A percentile compares a stretch with the other conserved stretches of the same genome.
Conservation (phyloP, 2,113 vertebrate genomes). For the Oenanthe melanoleuca region DNA sequence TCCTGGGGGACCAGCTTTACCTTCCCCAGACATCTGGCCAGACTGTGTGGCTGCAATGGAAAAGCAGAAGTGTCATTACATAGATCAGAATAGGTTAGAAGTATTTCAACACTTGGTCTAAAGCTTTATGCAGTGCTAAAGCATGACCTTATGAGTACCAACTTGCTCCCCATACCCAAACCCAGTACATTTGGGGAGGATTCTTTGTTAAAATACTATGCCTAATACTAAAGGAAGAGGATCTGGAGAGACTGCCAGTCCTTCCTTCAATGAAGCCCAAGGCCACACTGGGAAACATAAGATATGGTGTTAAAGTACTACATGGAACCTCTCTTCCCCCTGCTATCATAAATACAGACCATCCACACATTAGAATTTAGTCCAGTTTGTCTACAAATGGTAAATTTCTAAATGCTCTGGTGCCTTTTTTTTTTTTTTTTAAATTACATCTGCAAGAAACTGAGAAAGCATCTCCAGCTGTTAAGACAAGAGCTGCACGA, state of each 20-base stretch:
- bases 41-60: constrained; percentile 87
- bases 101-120: not conserved
- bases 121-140: not conserved
- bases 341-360: not conserved
- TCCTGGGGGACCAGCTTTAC: constrained; percentile 95
- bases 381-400: not conserved
- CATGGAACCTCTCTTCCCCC: not conserved
- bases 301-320: not conserved
- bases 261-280: not conserved
- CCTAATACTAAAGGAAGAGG: not conserved
- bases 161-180: not conserved
- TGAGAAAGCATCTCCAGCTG: not conserved
- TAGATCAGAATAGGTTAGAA: not conserved
- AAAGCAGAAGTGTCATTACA: not conserved
- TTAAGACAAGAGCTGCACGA: not conserved
- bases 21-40: constrained; percentile 99
- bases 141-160: not conserved
- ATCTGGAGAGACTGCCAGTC: not conserved
- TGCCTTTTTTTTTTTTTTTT: not conserved
- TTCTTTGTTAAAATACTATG: not conserved
- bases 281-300: not conserved
- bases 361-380: not conserved
- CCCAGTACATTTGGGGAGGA: not conserved
- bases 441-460: not conserved
- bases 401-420: not conserved